A percentile compares a stretch with the other conserved stretches of the same genome.
phyloP scores from a whole-genome alignment of 92 coral and sea anemone species.

The Siderastrea siderea region DNA sequence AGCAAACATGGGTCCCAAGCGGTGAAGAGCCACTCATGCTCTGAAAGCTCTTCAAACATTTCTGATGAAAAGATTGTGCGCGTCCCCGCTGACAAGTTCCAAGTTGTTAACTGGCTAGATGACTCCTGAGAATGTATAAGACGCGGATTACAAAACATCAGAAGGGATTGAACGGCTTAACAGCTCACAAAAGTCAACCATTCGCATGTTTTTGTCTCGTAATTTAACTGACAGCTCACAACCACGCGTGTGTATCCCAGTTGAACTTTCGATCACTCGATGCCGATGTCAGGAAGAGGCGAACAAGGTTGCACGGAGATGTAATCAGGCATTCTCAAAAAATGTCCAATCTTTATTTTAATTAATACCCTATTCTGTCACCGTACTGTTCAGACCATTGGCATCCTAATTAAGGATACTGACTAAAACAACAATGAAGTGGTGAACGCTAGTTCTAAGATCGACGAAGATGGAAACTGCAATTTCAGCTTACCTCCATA shows the following conservation, averaged over 20 bases:
- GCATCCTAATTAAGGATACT: too few species aligned
- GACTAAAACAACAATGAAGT: too few species aligned
- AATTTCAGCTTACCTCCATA: neutral
- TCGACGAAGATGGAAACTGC: neutral
- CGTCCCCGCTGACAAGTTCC: constrained; percentile 9
- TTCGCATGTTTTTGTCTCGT: neutral
- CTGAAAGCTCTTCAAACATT: constrained; percentile 7
- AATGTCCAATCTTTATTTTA: neutral
- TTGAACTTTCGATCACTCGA: constrained; percentile 8
- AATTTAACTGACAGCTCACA: constrained; percentile 3
- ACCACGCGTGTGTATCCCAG: neutral
- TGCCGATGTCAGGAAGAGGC: constrained; percentile 24
- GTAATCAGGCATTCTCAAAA: neutral
- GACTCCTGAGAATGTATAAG: neutral
- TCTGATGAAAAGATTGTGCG: constrained; percentile 43
- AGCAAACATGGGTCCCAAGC: neutral
- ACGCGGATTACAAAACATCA: constrained; percentile 13
- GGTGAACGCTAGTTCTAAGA: too few species aligned
- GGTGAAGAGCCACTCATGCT: constrained; percentile 27
- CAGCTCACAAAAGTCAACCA: neutral
- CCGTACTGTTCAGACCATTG: constrained; percentile 2
- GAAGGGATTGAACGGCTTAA: constrained; percentile 13
- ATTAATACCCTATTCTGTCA: constrained; percentile 7
- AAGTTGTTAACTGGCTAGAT: constrained; percentile 6
- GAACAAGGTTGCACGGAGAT: neutral